Evolutionary conservation across 1,140 invertebrate genomes (phyloP), one percentile per base, ranked within the genome.

Genomic region (Chymomyza costata): DNA sequence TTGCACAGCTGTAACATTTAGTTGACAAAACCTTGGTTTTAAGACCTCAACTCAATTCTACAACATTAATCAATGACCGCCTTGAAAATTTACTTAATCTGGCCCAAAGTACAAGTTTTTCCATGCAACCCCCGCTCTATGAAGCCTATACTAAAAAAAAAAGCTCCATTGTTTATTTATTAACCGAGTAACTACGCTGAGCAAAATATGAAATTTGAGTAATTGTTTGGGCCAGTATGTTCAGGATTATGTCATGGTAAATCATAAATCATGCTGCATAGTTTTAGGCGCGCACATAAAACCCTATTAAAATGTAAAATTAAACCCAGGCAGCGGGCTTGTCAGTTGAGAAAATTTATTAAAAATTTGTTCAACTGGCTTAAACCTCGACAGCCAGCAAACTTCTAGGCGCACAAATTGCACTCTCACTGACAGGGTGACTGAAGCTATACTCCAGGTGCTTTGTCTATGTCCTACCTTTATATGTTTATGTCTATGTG

Each of bases 191-290:
- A 44, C 47, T 54, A 46, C 34, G 41, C 19, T 28, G 31, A 55
- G 43, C 18, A 49, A 67, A 76, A 80, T 68, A 71, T 73, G 68
- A 80, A 80, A 80, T 80, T 80, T 80, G 68, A 81, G 73, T 80
- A 80, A 80, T 80, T 80, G 74, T 73, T 65, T 65, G n/a, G n/a
- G n/a, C n/a, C n/a, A n/a, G n/a, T n/a, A n/a, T n/a, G n/a, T n/a
- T 71, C 40, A 45, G 67, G 73, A 67, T 80, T 58, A 55, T 80
- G 55, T 57, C 39, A 16, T 58, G 50, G 28, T 52, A 70, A 56
- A 65, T 73, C 74, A 80, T 80, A 80, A 80, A 80, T 80, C 74
- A 80, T 65, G 67, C 18, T 80, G 39, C 64, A 81, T 80, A 80
- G 74, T 80, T 80, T 80, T 80, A 80, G 73, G 63, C 67, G 49